Percentiles rank a stretch among this genome's conserved stretches.
Conservation (phyloP, 2,797 vertebrate genomes). For the Acrossocheilus fasciatus region DNA sequence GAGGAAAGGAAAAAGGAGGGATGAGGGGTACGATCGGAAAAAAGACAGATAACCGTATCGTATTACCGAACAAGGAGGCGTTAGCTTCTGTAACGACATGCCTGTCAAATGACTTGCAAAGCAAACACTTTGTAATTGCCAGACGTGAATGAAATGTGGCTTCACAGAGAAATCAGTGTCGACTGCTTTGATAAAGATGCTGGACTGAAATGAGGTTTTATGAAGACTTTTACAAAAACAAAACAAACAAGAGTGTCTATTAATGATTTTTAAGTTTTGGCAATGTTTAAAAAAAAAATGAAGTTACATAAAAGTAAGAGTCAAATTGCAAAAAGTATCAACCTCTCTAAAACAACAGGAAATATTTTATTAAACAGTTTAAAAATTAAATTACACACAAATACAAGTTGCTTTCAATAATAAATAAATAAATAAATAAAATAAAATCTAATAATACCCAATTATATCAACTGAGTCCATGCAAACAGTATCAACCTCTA, state of each 20-base stretch:
- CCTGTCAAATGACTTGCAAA: slow-evolving; percentile 32
- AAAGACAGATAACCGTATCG: neutral
- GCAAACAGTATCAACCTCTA: neutral
- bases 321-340: neutral
- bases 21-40: slow-evolving; percentile 8
- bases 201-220: neutral
- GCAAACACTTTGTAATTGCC: neutral
- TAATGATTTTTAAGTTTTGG: neutral
- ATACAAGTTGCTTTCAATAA: neutral
- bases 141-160: neutral
- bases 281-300: neutral
- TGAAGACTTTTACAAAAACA: neutral
- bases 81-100: slow-evolving; percentile 15
- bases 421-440: too few relatives aligned
- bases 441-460: neutral
- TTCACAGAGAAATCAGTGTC: neutral
- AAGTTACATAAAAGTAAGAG: neutral
- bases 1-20: slow-evolving; percentile 36
- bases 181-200: neutral
- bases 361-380: neutral
- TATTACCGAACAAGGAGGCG: slow-evolving; percentile 13
- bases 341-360: neutral
- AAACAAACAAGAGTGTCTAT: neutral
- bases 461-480: neutral
- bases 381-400: neutral